These are phyloP conservation scores for Arctocebus calabarensis DNA, from an alignment of 2,797 vertebrate species.

Conservation along the genomic window DNA sequence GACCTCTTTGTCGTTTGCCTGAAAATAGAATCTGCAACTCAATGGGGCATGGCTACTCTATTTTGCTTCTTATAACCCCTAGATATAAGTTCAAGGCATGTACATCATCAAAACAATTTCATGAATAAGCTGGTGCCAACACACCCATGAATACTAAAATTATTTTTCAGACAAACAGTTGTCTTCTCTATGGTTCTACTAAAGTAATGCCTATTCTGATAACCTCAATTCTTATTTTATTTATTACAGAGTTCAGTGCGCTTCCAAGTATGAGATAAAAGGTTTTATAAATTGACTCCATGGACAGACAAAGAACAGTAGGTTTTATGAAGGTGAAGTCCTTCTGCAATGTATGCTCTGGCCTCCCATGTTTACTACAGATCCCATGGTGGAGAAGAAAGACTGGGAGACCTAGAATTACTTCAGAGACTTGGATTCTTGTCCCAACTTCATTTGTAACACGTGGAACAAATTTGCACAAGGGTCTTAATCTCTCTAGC, in stretches of 20 bases:
- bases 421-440: background rate
- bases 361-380: background rate
- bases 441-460: background rate
- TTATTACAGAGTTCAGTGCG: background rate
- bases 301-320: background rate
- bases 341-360: background rate
- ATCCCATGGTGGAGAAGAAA: background rate
- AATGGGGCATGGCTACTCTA: background rate
- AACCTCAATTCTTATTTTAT: conserved; percentile 16
- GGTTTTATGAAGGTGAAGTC: background rate
- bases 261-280: background rate
- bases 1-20: conserved; percentile 63
- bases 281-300: background rate
- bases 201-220: background rate
- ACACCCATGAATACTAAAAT: background rate
- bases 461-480: background rate
- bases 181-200: conserved; percentile 4
- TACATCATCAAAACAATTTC: background rate
- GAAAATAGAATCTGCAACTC: conserved; percentile 62
- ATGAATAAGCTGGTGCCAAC: background rate
- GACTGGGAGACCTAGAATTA: background rate
- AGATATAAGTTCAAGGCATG: conserved; percentile 3
- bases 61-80: conserved; percentile 23
- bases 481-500: background rate
- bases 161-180: background rate